Base-by-base conservation (phyloP, 2,113 vertebrate species). In the Petromus typicus region DNA sequence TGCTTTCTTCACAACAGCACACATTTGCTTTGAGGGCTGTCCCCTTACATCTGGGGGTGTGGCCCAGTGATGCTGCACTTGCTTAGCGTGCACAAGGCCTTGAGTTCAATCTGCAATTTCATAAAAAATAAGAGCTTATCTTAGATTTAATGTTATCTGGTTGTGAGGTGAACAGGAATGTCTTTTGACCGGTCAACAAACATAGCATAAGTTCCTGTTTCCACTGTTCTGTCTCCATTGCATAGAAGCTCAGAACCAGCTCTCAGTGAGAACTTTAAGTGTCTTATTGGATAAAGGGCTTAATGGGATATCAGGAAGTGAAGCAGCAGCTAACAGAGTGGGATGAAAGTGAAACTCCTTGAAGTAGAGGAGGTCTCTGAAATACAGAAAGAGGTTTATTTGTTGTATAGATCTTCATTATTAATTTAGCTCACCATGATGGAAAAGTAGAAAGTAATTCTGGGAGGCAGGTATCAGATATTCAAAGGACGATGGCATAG, bases 1-100 rank as follows among this genome's bases (percentile, higher is more conserved):
- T 76, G 34, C 45, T 90, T 71, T 88, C 45, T 83, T 82, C 73
- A 94, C 32, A 67, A 96, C 57, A 82, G n/a, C 23, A 88, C 75
- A 93, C 78, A 85, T 23, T 80, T 82, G 40, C 63, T 84, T 86
- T 82, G 75, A 94, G 81, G 37, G 27, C 7, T 69, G 14, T 90
- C 22, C 34, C 56, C 8, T 75, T 75, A 75, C 25, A 45, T 45
- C 43, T 75, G 40, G 25, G 23, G 23, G 43, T 75, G 71, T 27
- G 20, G 13, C 40, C 14, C 69, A 73, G 11, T 43, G 22, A 37
- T 75, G 27, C 40, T 40, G 43, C 71, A 45, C 43, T 75, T 75
- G 40, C 67, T 17, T 69, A 20, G n/a, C 16, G 37, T 22, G 67
- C 13, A 27, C 40, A 45, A 16, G 5, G 40, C 71, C 25, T 75